Evolutionary conservation across 1,140 invertebrate genomes (phyloP), one percentile per base, ranked within the genome.

Genomic region (Drosophila malerkotliana): DNA sequence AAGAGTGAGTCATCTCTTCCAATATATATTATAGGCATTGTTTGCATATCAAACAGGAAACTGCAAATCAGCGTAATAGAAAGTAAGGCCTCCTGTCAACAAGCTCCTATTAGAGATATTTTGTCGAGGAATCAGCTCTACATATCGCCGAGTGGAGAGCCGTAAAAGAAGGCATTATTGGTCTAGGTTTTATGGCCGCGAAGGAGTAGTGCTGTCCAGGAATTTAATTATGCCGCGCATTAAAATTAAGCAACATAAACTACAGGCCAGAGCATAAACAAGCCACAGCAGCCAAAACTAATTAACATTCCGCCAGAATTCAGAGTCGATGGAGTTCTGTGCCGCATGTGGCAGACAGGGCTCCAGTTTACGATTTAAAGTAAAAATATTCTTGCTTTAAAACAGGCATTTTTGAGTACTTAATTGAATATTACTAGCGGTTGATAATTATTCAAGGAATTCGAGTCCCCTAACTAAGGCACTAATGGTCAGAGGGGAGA

Each of bases 191-290:
- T 61, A 54, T 44, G 10, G 37, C 26, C 14, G 47, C 34, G 37
- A 54, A 62, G 59, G 59, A 62, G 59, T 58, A 37, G 9, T 24
- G 34, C 44, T 62, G 44, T 54, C 47, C 59, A 69, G 66, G 60
- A 69, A 69, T 69, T 62, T 63, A 63, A 63, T 69, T 56, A 56
- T 47, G 32, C 26, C 21, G 59, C 37, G 34, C 60, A 69, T 56
- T 55, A 63, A 69, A 69, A 69, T 69, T 69, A 69, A 55, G 59
- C 59, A 69, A 63, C 66, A 69, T 69, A 69, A 69, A 67, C 26
- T 60, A 52, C 57, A 67, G 39, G 34, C 66, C 55, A 39, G 26
- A 52, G 30, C 68, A 66, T 58, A 67, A 72, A 58, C 61, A 66
- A 58, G 68, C 45, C 54, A 53, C 44, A 32, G 41, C 44, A 63